Conservation (phyloP, 2,113 vertebrate genomes). For the Clinocottus analis region DNA sequence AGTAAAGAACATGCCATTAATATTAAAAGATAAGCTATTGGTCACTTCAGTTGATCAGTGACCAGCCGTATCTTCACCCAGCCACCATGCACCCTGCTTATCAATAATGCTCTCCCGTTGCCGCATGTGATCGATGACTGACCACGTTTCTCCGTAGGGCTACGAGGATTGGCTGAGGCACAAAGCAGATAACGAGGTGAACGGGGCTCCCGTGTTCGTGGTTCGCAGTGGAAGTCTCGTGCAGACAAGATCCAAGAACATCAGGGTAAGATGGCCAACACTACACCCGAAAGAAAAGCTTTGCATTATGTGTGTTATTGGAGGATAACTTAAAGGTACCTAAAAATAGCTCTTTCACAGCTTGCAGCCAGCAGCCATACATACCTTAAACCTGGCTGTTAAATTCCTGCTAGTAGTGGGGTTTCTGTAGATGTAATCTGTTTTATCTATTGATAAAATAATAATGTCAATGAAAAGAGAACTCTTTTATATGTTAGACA, state of each 20-base stretch:
- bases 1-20: background rate
- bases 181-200: slow-evolving; percentile 99
- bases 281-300: background rate
- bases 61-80: background rate
- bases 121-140: background rate
- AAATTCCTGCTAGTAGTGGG: slow-evolving; percentile 5
- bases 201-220: slow-evolving; percentile 96
- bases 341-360: background rate
- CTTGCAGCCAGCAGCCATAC: background rate
- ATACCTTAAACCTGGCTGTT: slow-evolving; percentile 22
- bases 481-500: background rate
- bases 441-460: too few relatives aligned
- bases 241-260: slow-evolving; percentile 97
- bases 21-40: background rate
- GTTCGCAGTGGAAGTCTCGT: slow-evolving; percentile 98
- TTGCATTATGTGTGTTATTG: background rate
- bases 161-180: slow-evolving; percentile 99
- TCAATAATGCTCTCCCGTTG: background rate
- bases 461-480: background rate
- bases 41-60: background rate
- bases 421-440: slow-evolving; percentile 3
- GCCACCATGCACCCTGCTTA: background rate
- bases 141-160: slow-evolving; percentile 81
- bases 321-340: background rate
- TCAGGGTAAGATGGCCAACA: slow-evolving; percentile 84